A percentile compares a stretch with the other conserved stretches of the same genome.
Conservation (phyloP, 2,113 vertebrate species). For the Paratilapia polleni region DNA sequence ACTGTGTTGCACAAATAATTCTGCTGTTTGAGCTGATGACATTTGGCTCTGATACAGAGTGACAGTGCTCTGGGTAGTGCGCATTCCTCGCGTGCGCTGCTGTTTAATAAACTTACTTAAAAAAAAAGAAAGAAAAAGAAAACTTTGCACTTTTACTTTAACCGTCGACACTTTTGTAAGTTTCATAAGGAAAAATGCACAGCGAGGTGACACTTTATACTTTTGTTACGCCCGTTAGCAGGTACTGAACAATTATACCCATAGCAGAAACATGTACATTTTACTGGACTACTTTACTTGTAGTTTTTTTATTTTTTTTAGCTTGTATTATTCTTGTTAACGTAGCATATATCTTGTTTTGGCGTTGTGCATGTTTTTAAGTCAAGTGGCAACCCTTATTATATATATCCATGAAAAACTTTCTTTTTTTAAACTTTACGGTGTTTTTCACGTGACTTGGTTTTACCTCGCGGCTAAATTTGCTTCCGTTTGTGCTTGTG, state of each 20-base stretch:
- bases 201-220: neutral
- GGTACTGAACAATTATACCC: neutral
- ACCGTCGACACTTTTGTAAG: neutral
- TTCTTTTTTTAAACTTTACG: neutral
- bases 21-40: slow-evolving; percentile 38
- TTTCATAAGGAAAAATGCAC: neutral
- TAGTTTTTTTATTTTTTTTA: too few species aligned
- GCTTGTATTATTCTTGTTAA: neutral
- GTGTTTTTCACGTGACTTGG: slow-evolving; percentile 3
- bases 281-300: too few species aligned
- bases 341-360: neutral
- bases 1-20: neutral
- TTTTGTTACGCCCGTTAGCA: neutral
- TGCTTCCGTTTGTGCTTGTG: neutral
- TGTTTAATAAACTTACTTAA: slow-evolving; percentile 3
- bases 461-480: slow-evolving; percentile 6
- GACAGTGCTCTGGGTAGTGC: slow-evolving; percentile 41
- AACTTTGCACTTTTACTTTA: neutral
- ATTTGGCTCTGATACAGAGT: slow-evolving; percentile 41
- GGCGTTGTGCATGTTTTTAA: neutral
- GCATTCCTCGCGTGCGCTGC: slow-evolving; percentile 43
- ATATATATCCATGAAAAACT: neutral
- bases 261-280: neutral
- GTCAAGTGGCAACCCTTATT: neutral
- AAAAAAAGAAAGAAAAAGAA: neutral